These are phyloP conservation scores for Cichladusa arquata DNA, from an alignment of 2,113 vertebrate genomes.

Conservation along the genomic window DNA sequence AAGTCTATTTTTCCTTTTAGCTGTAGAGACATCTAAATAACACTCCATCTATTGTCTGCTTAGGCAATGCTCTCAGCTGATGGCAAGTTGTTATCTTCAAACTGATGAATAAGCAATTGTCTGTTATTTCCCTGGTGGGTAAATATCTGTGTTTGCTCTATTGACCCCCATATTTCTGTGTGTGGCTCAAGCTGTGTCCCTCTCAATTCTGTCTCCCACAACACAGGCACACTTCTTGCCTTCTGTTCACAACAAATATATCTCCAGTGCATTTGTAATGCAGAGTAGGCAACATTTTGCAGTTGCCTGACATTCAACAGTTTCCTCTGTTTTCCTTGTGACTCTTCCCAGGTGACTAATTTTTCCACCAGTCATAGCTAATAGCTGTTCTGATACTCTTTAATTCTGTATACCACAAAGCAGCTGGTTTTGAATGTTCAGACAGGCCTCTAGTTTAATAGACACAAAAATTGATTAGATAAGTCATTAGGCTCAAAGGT, in stretches of 20 bases:
- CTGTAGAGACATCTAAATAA: not conserved
- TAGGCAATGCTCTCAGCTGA: not conserved
- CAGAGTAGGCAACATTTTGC: not conserved
- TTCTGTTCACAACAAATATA: not conserved
- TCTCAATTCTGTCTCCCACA: not conserved
- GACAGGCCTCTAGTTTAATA: not conserved
- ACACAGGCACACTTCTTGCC: not conserved
- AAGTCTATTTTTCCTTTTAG: not conserved
- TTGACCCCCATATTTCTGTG: not conserved
- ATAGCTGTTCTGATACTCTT: not conserved
- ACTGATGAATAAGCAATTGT: not conserved
- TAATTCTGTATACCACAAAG: not conserved
- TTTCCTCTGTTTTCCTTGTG: not conserved
- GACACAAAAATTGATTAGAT: constrained; percentile 2
- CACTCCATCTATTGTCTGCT: not conserved
- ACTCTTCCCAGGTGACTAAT: not conserved
- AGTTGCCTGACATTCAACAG: not conserved
- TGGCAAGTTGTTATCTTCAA: not conserved
- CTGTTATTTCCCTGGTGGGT: not conserved
- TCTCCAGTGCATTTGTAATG: not conserved
- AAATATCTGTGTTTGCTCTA: not conserved
- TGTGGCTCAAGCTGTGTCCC: not conserved
- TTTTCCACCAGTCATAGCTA: not conserved
- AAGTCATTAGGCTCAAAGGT: not conserved
- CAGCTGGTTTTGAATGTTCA: not conserved